phyloP scores from a whole-genome alignment of 2,797 vertebrate genomes.

The Enteromius unitaeniatus region DNA sequence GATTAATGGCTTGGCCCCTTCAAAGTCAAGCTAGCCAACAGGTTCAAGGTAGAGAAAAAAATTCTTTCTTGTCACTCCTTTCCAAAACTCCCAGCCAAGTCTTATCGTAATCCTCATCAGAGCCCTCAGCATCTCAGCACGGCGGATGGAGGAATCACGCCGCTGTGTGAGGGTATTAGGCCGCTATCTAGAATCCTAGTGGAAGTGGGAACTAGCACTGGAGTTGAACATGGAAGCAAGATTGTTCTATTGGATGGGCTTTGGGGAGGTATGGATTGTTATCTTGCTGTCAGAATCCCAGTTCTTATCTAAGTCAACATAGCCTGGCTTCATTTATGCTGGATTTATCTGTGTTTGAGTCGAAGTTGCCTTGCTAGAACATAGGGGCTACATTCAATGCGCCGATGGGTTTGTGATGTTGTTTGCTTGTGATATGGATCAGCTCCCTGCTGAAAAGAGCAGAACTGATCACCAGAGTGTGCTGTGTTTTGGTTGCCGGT shows the following conservation, averaged over 20 bases:
- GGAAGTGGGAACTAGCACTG: slow-evolving; percentile 29
- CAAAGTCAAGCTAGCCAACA: not conserved
- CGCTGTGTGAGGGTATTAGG: slow-evolving; percentile 35
- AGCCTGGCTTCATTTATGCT: slow-evolving; percentile 26
- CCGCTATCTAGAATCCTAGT: slow-evolving; percentile 33
- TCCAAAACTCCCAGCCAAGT: slow-evolving; percentile 56
- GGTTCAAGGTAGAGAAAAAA: slow-evolving; percentile 7
- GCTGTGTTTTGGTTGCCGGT: slow-evolving; percentile 13
- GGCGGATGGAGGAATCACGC: not conserved
- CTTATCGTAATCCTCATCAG: slow-evolving; percentile 71
- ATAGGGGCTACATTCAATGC: not conserved
- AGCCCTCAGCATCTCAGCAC: slow-evolving; percentile 56
- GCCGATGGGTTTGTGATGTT: slow-evolving; percentile 7
- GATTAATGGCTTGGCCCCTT: slow-evolving; percentile 28
- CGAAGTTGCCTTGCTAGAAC: slow-evolving; percentile 21
- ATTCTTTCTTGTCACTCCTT: slow-evolving; percentile 35
- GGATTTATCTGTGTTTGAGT: slow-evolving; percentile 43
- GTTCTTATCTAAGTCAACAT: slow-evolving; percentile 47
- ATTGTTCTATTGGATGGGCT: slow-evolving; percentile 36
- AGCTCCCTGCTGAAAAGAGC: slow-evolving; percentile 14
- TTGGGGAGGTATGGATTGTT: slow-evolving; percentile 35
- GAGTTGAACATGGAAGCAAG: slow-evolving; percentile 28
- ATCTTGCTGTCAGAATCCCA: slow-evolving; percentile 39
- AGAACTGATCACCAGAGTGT: not conserved
- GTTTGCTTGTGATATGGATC: slow-evolving; percentile 38